Base-by-base conservation (phyloP, 1,140 invertebrate genomes). In the Drosophila saltans region DNA sequence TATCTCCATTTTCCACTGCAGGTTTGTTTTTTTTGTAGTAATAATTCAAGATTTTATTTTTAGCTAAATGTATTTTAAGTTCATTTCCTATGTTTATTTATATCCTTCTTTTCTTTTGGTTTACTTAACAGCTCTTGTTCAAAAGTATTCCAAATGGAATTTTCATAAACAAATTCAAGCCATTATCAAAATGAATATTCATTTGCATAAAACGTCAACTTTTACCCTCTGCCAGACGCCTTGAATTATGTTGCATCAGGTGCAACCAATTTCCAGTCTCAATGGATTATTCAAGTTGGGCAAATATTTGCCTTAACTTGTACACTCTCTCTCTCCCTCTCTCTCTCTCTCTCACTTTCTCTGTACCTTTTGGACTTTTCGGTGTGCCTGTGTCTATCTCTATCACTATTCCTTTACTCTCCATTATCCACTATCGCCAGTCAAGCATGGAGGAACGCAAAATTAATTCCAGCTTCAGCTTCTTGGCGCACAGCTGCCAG, bases 391-490 rank as follows among this genome's bases (percentile, higher is more conserved):
- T 26, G 48, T 55, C 66, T 30, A 4, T 26, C 21, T 39, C 56
- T 16, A 3, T 21, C 10, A 10, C 65, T 40, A 11, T 33, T 41
- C 36, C 60, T 26, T 55, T 16, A 11, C 9, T 48, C 69, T 24
- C 58, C 58, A 26, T 24, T 40, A 60, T 60, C 41, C 43, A 48
- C 43, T 45, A 48, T 33, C 66, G 69, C 56, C 30, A 76, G 74
- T 74, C 74, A 48, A 74, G 73, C 73, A 65, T 65, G 61, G 66
- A 76, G 69, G 73, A 76, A 77, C 73, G 74, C 73, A 70, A 77
- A 77, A 77, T 77, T 77, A 77, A 77, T 77, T 77, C 73, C 74
- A 77, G 60, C 74, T 58, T 77, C 74, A 74, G 69, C 55, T 67
- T 60, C 33, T 39, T 40, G 24, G 2, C 40, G 28, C 62, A 10